Evolutionary conservation across 2,888 invertebrate genomes (phyloP), one percentile per base, ranked within the genome.

Genomic region (Phalera bucephala): DNA sequence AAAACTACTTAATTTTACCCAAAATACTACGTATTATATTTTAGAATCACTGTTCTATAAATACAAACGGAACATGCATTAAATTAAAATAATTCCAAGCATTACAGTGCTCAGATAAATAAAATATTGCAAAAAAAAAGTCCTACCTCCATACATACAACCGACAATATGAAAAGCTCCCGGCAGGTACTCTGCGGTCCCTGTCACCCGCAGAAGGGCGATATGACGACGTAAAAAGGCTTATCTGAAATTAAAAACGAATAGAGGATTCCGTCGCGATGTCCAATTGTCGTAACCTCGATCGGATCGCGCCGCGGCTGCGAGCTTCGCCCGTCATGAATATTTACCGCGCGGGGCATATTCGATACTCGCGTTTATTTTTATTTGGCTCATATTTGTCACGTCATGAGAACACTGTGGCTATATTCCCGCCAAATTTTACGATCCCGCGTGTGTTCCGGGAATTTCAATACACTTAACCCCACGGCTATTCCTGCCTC

Each of bases 331-430:
- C 6, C 12, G 7, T 14, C 14, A 25, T 13, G 27, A 14, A 27
- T 27, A 14, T 27, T 27, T 12, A 7, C 26, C 26, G 9, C 3
- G 10, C 9, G 9, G 2, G 11, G 11, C 11, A 25, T n/a, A n/a
- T n/a, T 19, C 33, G 26, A 34, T 32, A 38, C 45, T 40, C 52
- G 51, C 40, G 49, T 65, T 65, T 60, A 62, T 64, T 68, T 69
- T 66, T 68, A 65, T 68, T 64, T 68, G 52, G 59, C 55, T 62
- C 54, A 62, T 73, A 69, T 70, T 72, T 72, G 72, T 70, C 73
- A 72, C 72, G 52, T 69, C 71, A 66, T 72, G 69, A 64, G 67
- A 66, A 60, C 58, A 68, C 60, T 62, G 58, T 64, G 55, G 11
- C 38, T 64, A 45, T 49, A 49, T 53, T 44, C 43, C 41, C 41